phyloP scores from a whole-genome alignment of 2,113 vertebrate species.

The Pedetes capensis region DNA sequence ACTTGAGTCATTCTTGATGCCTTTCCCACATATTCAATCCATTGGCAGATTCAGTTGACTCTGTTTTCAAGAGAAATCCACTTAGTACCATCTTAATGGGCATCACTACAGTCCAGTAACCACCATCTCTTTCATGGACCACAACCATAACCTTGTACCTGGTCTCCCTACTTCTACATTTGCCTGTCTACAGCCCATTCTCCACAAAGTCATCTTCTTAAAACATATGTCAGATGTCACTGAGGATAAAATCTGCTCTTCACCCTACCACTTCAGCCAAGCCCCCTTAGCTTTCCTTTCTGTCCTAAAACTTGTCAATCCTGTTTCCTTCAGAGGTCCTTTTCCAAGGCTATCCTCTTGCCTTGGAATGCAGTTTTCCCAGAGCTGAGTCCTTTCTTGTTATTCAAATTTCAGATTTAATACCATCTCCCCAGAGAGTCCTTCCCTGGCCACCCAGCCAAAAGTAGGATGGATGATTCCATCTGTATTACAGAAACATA shows the following conservation, averaged over 20 bases:
- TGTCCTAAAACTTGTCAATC: background rate
- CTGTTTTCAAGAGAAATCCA: background rate
- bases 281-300: background rate
- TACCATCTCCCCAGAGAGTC: background rate
- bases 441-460: background rate
- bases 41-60: background rate
- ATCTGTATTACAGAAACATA: constrained; percentile 30
- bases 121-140: background rate
- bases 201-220: background rate
- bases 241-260: background rate
- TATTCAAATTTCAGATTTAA: constrained; percentile 41
- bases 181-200: background rate
- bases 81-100: background rate
- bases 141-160: background rate
- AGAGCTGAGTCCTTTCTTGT: background rate
- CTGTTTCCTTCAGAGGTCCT: background rate
- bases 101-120: background rate
- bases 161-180: background rate
- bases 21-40: background rate
- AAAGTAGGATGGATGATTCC: constrained; percentile 38
- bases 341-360: background rate
- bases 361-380: background rate
- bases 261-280: background rate
- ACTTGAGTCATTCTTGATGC: background rate
- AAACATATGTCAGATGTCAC: background rate